Evolutionary conservation across 2,113 vertebrate species (phyloP), one percentile per base, ranked within the genome.

Genomic region (Corydoras sp.): DNA sequence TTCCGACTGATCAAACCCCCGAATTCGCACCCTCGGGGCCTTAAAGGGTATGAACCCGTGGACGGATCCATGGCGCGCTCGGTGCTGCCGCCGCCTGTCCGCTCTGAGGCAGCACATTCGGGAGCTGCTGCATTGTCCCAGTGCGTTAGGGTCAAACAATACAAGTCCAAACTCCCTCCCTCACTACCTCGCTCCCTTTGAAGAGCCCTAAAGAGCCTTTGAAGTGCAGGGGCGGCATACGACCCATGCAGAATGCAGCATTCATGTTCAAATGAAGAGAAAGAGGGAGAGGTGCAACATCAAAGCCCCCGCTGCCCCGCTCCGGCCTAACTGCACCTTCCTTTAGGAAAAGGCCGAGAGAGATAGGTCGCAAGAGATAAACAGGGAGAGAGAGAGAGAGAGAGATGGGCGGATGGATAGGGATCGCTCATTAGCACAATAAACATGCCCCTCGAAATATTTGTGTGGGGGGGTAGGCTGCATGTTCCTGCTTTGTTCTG

Each of bases 251-350:
- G 76, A 76, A 77, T 58, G 70, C 79, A 62, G 85, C 67, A 88
- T 89, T 90, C 86, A 89, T 87, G 84, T 90, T 89, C 68, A 89
- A 90, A 90, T 89, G 86, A 90, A 79, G 70, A 79, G 88, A 65
- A 51, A 10, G 82, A 85, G 86, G 84, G 76, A 81, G 68, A 72
- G 66, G 73, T 58, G 70, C 15, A 10, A 79, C 74, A 76, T 79
- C 77, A 79, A 79, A 79, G 77, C 62, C 2, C 65, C 69, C 29
- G 60, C 8, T 76, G 73, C 65, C 58, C 4, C 35, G 63, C 66
- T 69, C 50, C 49, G 66, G 64, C 65, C 77, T 76, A 76, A 79
- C 77, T 66, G 74, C 65, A 68, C 73, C 77, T 74, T 79, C 73
- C 73, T 79, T 58, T 48, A 76, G 73, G 77, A 79, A 76, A 61